These are phyloP conservation scores for Crocidura indochinensis DNA, from an alignment of 2,797 vertebrate species.

Conservation along the genomic window DNA sequence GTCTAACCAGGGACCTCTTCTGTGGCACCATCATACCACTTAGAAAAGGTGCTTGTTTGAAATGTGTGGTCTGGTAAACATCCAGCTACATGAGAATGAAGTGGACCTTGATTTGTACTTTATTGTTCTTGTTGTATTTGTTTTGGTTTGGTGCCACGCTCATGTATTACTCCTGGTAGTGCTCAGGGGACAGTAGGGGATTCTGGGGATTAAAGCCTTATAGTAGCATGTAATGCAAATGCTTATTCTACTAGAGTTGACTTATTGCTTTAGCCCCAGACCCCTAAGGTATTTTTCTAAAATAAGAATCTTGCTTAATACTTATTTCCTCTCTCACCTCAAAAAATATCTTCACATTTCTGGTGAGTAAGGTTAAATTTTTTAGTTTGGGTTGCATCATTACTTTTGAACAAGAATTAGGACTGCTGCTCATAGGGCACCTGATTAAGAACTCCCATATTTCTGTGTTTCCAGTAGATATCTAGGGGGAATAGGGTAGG, in stretches of 20 bases:
- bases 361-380: neutral
- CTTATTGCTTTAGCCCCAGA: too few relatives aligned
- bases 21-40: neutral
- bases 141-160: too few relatives aligned
- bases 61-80: neutral
- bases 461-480: conserved; percentile 6
- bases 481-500: too few relatives aligned
- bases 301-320: neutral
- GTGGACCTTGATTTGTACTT: too few relatives aligned
- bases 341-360: neutral
- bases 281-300: neutral
- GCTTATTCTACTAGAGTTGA: too few relatives aligned
- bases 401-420: rapidly evolving
- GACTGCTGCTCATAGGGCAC: neutral
- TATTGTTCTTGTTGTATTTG: too few relatives aligned
- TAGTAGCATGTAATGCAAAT: too few relatives aligned
- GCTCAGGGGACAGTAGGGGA: too few relatives aligned
- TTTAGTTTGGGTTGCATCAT: neutral
- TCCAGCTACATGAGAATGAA: neutral
- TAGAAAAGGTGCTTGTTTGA: neutral
- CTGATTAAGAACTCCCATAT: neutral
- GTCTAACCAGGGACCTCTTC: neutral
- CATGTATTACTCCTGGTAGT: too few relatives aligned
- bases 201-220: too few relatives aligned
- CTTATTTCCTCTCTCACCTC: too few relatives aligned